phyloP scores from a whole-genome alignment of 2,113 vertebrate species.

The Geothlypis trichas region DNA sequence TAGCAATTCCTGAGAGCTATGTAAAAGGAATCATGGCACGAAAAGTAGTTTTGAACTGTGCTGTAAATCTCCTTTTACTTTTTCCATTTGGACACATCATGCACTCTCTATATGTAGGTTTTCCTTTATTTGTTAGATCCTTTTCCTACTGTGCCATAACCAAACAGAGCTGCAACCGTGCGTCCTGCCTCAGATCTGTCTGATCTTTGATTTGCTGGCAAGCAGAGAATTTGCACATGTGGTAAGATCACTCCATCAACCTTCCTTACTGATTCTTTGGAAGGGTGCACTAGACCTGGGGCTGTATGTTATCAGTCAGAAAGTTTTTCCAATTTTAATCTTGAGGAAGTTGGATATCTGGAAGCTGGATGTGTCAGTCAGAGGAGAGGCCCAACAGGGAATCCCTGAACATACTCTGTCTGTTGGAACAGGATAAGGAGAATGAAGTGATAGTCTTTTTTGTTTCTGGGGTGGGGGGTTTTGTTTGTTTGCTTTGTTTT shows the following conservation, averaged over 20 bases:
- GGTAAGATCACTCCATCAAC: slow-evolving; percentile 35
- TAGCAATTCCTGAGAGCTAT: not conserved
- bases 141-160: not conserved
- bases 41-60: not conserved
- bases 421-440: not conserved
- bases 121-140: not conserved
- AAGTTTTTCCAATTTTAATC: slow-evolving; percentile 51
- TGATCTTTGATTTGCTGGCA: slow-evolving; percentile 35
- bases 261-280: not conserved
- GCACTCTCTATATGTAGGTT: not conserved
- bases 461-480: not conserved
- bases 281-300: not conserved
- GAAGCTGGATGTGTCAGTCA: not conserved
- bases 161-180: not conserved
- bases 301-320: slow-evolving; percentile 5
- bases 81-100: not conserved
- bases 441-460: not conserved
- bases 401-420: not conserved
- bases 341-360: not conserved
- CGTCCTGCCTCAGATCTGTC: not conserved
- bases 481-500: not conserved
- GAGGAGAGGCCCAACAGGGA: not conserved
- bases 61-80: not conserved
- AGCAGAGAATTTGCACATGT: not conserved
- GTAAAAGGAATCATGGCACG: not conserved